Evolutionary conservation across 2,888 invertebrate genomes (phyloP).

Genomic region (Pyrochroa serraticornis): DNA sequence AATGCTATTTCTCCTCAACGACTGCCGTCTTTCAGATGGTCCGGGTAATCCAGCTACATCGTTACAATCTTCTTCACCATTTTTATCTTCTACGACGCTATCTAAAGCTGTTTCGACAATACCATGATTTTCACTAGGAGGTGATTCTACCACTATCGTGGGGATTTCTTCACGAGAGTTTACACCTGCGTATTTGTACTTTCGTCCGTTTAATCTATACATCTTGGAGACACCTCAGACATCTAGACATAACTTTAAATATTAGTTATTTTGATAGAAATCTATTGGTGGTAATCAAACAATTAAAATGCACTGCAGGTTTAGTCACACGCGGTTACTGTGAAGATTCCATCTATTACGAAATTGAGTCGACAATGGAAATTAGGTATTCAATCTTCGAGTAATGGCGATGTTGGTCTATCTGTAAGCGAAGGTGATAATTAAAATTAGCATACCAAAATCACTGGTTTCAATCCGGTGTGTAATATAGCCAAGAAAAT

Average conservation of each 20-base stretch:
- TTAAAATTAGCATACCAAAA: neutral
- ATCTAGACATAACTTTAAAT: neutral
- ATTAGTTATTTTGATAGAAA: too few species aligned
- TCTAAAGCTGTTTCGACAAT: neutral
- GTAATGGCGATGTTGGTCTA: neutral
- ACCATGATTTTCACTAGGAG: slow-evolving; percentile 29
- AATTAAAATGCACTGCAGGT: slow-evolving; percentile 17
- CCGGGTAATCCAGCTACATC: slow-evolving; percentile 1
- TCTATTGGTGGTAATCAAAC: slow-evolving; percentile 5
- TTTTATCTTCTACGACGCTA: neutral
- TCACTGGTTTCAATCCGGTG: neutral
- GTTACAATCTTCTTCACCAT: slow-evolving; percentile 17
- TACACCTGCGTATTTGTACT: slow-evolving; percentile 2
- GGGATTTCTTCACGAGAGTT: slow-evolving; percentile 36
- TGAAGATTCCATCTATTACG: too few species aligned
- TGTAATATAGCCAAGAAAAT: neutral
- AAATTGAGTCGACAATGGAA: neutral
- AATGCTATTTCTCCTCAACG: slow-evolving; percentile 70
- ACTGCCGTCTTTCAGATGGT: slow-evolving; percentile 23
- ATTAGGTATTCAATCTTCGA: neutral
- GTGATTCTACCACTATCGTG: slow-evolving; percentile 40
- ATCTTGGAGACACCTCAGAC: neutral
- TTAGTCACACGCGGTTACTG: neutral
- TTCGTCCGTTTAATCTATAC: slow-evolving; percentile 4
- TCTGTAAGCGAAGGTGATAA: neutral